Percentiles rank a stretch among this genome's conserved stretches.
These are phyloP conservation scores for Ernsta delagoae DNA, from an alignment of 2,888 invertebrate genomes.

Conservation along the genomic window DNA sequence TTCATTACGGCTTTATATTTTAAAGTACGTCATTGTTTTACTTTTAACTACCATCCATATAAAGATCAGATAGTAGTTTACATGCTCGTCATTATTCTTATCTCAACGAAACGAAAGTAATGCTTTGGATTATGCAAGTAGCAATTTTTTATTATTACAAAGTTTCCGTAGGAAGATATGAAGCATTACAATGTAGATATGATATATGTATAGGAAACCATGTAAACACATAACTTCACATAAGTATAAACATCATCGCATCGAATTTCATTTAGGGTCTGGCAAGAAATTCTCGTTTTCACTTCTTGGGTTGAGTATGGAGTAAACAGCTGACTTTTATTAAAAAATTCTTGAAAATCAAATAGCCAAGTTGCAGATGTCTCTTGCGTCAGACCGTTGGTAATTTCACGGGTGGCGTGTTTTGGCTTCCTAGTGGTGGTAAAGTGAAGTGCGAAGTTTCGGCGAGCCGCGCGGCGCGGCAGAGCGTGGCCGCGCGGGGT, in stretches of 20 bases:
- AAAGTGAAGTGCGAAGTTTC: slow-evolving; percentile 84
- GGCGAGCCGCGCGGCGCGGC: slow-evolving; percentile 67
- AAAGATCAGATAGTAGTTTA: slow-evolving; percentile 25
- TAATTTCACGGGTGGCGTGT: slow-evolving; percentile 79
- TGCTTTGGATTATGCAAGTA: slow-evolving; percentile 3
- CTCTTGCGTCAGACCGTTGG: slow-evolving; percentile 75
- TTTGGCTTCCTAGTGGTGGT: slow-evolving; percentile 74
- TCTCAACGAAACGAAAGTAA: slow-evolving; percentile 15
- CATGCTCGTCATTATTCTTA: slow-evolving; percentile 13
- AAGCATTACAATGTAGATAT: neutral
- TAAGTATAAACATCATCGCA: neutral
- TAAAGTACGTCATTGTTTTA: slow-evolving; percentile 26
- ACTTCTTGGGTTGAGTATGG: neutral
- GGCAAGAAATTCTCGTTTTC: neutral
- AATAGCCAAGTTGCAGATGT: slow-evolving; percentile 29
- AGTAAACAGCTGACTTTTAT: neutral
- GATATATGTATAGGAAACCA: no score
- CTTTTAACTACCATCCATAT: slow-evolving; percentile 16
- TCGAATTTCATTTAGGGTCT: neutral
- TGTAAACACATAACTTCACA: no score
- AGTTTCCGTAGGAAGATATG: neutral
- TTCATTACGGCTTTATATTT: slow-evolving; percentile 29
- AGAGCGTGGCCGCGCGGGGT: slow-evolving; percentile 67
- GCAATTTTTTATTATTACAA: neutral
- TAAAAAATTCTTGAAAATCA: slow-evolving; percentile 7